phyloP scores from a whole-genome alignment of 1,140 invertebrate species.

The Papilio machaon region DNA sequence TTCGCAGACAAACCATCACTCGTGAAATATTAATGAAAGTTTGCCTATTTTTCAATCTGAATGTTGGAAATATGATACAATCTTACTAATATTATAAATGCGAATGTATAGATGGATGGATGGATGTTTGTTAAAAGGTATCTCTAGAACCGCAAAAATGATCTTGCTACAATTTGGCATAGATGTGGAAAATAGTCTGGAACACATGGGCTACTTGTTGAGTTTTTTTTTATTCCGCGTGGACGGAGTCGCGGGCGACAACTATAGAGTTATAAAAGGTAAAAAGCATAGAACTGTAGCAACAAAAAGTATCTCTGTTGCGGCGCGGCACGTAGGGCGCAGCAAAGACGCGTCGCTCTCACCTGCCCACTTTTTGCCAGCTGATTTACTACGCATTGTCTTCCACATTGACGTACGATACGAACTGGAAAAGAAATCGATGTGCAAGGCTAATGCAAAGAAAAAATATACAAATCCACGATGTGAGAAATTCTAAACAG shows the following conservation, averaged over 20 bases:
- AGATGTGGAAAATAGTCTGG: no score
- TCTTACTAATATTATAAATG: no score
- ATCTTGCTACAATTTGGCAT: no score
- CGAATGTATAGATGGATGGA: no score
- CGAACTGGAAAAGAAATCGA: neutral
- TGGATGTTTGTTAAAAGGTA: no score
- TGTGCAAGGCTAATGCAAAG: neutral
- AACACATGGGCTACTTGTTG: neutral
- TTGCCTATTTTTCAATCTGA: neutral
- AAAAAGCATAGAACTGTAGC: conserved; percentile 13
- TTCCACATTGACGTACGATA: conserved; percentile 29
- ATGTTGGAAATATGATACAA: neutral
- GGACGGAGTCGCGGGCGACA: neutral
- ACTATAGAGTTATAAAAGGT: neutral
- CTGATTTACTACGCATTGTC: conserved; percentile 59
- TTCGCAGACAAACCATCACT: no score
- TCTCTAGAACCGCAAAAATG: no score
- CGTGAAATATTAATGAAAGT: no score
- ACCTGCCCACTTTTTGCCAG: conserved; percentile 35
- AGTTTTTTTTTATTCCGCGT: neutral
- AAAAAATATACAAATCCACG: conserved; percentile 26
- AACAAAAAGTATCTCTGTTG: neutral
- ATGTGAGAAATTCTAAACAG: conserved; percentile 11
- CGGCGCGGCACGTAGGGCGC: neutral
- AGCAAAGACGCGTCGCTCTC: neutral